These are phyloP conservation scores for Dryomyza anilis DNA, from an alignment of 2,888 invertebrate species.

Conservation along the genomic window DNA sequence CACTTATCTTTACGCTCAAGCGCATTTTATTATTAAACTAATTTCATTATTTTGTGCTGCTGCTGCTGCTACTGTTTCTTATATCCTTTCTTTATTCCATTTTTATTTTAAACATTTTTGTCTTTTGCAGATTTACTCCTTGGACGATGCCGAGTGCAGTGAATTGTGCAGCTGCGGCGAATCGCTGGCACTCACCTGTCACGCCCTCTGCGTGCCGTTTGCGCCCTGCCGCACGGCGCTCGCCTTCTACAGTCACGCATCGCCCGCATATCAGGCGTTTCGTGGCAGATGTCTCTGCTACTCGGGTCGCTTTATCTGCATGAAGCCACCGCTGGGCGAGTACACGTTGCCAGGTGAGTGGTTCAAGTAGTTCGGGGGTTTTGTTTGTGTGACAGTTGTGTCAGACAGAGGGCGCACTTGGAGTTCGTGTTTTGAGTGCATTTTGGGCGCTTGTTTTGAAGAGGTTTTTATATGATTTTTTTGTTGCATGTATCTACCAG, in stretches of 20 bases:
- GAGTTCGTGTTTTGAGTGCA: too few species aligned
- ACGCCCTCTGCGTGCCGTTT: slow-evolving; percentile 85
- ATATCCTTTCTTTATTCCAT: background rate
- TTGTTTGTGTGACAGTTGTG: background rate
- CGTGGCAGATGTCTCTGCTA: slow-evolving; percentile 89
- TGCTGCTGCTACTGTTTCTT: background rate
- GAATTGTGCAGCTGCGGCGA: slow-evolving; percentile 87
- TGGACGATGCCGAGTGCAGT: slow-evolving; percentile 87
- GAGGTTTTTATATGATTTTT: background rate
- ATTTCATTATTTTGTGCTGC: background rate
- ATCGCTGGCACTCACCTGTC: slow-evolving; percentile 78
- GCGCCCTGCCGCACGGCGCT: slow-evolving; percentile 86
- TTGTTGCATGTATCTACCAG: slow-evolving; percentile 9
- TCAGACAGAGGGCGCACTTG: too few species aligned
- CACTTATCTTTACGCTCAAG: too few species aligned
- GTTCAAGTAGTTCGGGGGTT: background rate
- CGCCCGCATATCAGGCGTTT: slow-evolving; percentile 88
- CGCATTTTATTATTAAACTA: background rate
- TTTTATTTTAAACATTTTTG: too few species aligned
- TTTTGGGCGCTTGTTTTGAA: too few species aligned
- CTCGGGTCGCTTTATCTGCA: slow-evolving; percentile 89
- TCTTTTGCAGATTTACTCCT: slow-evolving; percentile 57
- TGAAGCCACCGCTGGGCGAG: slow-evolving; percentile 78
- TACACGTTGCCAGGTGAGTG: slow-evolving; percentile 59
- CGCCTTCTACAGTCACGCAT: slow-evolving; percentile 88